Evolutionary conservation across 2,888 invertebrate species (phyloP).

Genomic region (Scrobipalpa atriplicella): DNA sequence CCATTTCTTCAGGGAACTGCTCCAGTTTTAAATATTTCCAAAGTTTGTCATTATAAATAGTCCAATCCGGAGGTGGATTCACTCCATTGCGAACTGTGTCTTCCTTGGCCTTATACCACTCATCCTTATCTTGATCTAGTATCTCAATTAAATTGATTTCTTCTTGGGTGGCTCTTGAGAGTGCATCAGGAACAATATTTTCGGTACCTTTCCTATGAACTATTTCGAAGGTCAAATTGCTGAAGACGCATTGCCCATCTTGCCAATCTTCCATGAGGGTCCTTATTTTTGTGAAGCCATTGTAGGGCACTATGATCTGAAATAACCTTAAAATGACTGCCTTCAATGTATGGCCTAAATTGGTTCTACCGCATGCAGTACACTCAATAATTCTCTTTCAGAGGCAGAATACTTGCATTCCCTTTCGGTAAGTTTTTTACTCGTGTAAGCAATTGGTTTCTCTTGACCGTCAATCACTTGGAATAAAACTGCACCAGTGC

Average conservation of each 20-base stretch:
- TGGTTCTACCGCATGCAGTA: conserved; percentile 33
- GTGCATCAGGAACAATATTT: conserved; percentile 28
- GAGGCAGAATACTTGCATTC: conserved; percentile 35
- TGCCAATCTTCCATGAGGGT: conserved; percentile 13
- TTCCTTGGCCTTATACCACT: conserved; percentile 11
- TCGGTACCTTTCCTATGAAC: conserved; percentile 29
- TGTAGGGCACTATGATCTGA: too few species aligned
- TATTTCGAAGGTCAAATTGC: conserved; percentile 32
- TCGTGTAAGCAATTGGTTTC: conserved; percentile 34
- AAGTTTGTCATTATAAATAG: background rate
- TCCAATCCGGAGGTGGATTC: background rate
- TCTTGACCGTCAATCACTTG: conserved; percentile 32
- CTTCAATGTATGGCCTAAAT: conserved; percentile 32
- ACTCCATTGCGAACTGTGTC: background rate
- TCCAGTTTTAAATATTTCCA: conserved; percentile 28
- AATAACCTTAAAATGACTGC: background rate
- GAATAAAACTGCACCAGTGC: conserved; percentile 32
- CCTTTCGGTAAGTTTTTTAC: conserved; percentile 23
- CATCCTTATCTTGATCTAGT: background rate
- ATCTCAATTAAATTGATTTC: background rate
- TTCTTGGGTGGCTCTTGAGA: conserved; percentile 13
- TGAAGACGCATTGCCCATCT: conserved; percentile 33
- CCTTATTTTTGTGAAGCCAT: background rate
- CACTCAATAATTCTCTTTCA: conserved; percentile 34
- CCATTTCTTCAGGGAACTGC: conserved; percentile 26